These are phyloP conservation scores for Prionailurus bengalensis DNA, from an alignment of 2,113 vertebrate genomes.

Conservation along the genomic window DNA sequence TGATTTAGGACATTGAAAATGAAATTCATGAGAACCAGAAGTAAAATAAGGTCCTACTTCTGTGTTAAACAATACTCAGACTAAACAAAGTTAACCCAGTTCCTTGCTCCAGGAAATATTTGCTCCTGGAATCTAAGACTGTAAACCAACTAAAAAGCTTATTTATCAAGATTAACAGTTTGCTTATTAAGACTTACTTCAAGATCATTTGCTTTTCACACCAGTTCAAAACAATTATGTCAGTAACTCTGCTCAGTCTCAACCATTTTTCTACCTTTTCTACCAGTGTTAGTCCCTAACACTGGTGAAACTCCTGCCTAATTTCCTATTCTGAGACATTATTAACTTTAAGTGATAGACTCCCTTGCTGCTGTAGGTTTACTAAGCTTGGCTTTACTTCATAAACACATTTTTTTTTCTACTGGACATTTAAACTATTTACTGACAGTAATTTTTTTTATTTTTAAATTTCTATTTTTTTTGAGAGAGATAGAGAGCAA, in stretches of 20 bases:
- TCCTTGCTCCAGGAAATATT: background rate
- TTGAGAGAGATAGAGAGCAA: too few relatives aligned
- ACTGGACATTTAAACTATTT: background rate
- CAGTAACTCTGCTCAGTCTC: background rate
- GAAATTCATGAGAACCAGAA: constrained; percentile 1
- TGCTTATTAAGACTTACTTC: background rate
- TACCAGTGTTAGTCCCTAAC: too few relatives aligned
- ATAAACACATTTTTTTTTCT: background rate
- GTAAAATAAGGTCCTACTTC: background rate
- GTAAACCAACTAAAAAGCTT: background rate
- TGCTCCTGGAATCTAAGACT: background rate
- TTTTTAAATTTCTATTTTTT: too few relatives aligned
- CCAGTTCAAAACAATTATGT: background rate
- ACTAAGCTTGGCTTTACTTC: background rate
- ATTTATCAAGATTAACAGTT: background rate
- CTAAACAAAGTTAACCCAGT: constrained; percentile 29
- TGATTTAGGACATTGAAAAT: background rate
- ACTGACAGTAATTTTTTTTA: background rate
- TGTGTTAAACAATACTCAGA: background rate
- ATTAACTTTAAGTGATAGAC: background rate
- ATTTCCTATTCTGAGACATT: background rate
- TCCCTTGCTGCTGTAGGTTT: background rate
- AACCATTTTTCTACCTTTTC: background rate
- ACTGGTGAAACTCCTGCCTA: background rate
- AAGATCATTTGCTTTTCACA: background rate